Percentiles rank a stretch among this genome's conserved stretches.
Conservation (phyloP, 2,797 vertebrate genomes). For the Eulemur rubriventer region DNA sequence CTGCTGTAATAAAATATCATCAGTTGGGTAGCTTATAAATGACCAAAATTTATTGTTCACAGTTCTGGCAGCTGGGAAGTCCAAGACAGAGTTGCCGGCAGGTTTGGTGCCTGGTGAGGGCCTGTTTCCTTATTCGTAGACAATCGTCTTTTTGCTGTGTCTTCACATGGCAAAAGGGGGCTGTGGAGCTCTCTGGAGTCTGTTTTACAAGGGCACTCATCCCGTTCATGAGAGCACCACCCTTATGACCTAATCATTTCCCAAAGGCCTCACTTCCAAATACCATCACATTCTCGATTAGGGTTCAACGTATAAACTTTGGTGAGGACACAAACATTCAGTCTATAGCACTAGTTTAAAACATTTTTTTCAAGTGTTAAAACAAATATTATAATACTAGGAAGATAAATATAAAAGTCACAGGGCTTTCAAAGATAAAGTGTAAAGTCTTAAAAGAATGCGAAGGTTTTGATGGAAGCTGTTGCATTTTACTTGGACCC, state of each 20-base stretch:
- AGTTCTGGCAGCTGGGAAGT: not conserved
- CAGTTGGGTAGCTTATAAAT: not conserved
- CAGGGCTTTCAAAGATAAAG: constrained; percentile 26
- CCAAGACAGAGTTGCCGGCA: not conserved
- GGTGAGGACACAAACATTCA: not conserved
- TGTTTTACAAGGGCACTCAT: not conserved
- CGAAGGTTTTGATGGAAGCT: not conserved
- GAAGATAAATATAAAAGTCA: not conserved
- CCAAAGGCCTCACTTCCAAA: not conserved
- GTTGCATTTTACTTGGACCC: not conserved
- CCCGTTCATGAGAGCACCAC: not conserved
- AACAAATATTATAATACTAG: not conserved
- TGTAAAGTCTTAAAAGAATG: not conserved
- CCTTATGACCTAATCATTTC: not conserved
- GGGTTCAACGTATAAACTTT: not conserved
- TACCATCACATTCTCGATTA: not conserved
- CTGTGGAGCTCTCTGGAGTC: not conserved
- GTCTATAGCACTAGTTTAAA: not conserved
- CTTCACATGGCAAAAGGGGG: not conserved
- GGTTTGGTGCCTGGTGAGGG: not conserved
- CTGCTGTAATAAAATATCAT: not conserved
- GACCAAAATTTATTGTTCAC: not conserved
- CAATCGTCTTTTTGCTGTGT: not conserved
- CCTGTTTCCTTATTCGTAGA: not conserved
- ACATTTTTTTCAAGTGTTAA: not conserved